Percentiles rank a stretch among this genome's conserved stretches.
These are phyloP conservation scores for Poeciliopsis presidionis DNA, from an alignment of 2,797 vertebrate genomes.

Conservation along the genomic window DNA sequence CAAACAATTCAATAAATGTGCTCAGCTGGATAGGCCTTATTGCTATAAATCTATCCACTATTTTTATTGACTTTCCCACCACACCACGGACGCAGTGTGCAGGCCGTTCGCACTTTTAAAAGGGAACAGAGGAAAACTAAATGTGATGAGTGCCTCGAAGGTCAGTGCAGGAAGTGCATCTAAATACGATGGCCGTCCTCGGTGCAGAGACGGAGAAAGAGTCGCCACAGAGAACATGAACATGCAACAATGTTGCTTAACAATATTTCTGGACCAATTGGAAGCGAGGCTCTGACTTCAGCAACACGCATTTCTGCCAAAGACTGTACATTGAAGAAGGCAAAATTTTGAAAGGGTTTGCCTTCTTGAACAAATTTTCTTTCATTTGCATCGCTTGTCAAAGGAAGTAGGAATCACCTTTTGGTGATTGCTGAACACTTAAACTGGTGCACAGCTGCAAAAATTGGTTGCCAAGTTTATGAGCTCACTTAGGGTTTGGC, in stretches of 20 bases:
- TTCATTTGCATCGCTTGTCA: background rate
- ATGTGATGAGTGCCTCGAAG: constrained; percentile 51
- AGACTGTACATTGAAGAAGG: background rate
- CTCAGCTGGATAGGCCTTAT: constrained; percentile 61
- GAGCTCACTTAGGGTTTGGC: background rate
- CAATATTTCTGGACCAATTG: constrained; percentile 47
- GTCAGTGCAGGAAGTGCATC: constrained; percentile 46
- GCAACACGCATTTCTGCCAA: background rate
- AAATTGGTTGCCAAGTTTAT: background rate
- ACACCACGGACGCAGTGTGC: constrained; percentile 41
- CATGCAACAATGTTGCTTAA: constrained; percentile 52
- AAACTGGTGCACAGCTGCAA: background rate
- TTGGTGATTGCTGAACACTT: background rate
- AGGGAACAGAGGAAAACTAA: constrained; percentile 24
- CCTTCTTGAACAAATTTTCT: background rate
- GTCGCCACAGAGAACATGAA: constrained; percentile 15
- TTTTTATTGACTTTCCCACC: constrained; percentile 54
- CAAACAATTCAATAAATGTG: constrained; percentile 59
- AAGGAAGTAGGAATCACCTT: background rate
- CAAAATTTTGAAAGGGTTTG: background rate
- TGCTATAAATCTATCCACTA: constrained; percentile 53
- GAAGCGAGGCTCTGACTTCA: constrained; percentile 1
- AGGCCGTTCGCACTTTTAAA: constrained; percentile 41
- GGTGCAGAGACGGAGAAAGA: constrained; percentile 33
- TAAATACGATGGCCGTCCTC: constrained; percentile 47